A percentile compares a stretch with the other conserved stretches of the same genome.
Evolutionary conservation across 2,888 invertebrate species (phyloP).

Genomic region (Tyria jacobaeae): DNA sequence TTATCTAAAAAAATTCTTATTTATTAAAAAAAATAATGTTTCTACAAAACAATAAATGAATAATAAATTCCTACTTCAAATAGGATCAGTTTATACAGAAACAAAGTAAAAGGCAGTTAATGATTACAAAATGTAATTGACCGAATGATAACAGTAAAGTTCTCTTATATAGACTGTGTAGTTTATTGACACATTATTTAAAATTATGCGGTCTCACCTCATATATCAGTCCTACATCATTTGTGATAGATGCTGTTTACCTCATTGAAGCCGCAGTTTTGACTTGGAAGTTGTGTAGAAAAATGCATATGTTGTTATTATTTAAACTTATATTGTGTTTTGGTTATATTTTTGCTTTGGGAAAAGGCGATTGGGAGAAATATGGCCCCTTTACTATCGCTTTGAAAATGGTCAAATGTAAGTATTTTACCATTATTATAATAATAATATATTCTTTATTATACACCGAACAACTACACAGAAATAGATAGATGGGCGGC

Average conservation of each 20-base stretch:
- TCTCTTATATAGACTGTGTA: not conserved
- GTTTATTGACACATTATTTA: not conserved
- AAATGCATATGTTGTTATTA: slow-evolving; percentile 32
- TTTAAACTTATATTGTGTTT: slow-evolving; percentile 42
- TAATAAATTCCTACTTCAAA: not conserved
- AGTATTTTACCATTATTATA: too few species aligned
- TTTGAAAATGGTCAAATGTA: slow-evolving; percentile 73
- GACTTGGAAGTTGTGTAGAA: not conserved
- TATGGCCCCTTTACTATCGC: slow-evolving; percentile 75
- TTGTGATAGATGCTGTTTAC: slow-evolving; percentile 10
- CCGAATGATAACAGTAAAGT: slow-evolving; percentile 15
- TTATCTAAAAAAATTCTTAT: not conserved
- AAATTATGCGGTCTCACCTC: slow-evolving; percentile 10
- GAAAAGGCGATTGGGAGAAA: slow-evolving; percentile 70
- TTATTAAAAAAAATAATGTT: not conserved
- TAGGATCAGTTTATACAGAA: not conserved
- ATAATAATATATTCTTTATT: too few species aligned
- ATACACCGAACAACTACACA: too few species aligned
- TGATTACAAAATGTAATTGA: slow-evolving; percentile 1
- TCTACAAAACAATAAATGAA: not conserved
- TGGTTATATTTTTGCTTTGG: slow-evolving; percentile 50
- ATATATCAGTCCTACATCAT: slow-evolving; percentile 9
- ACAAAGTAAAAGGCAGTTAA: slow-evolving; percentile 4
- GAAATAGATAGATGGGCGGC: too few species aligned
- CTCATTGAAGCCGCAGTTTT: not conserved